A percentile compares a stretch with the other conserved stretches of the same genome.
Evolutionary conservation across 2,797 vertebrate species (phyloP).

Genomic region (Danio albolineatus): DNA sequence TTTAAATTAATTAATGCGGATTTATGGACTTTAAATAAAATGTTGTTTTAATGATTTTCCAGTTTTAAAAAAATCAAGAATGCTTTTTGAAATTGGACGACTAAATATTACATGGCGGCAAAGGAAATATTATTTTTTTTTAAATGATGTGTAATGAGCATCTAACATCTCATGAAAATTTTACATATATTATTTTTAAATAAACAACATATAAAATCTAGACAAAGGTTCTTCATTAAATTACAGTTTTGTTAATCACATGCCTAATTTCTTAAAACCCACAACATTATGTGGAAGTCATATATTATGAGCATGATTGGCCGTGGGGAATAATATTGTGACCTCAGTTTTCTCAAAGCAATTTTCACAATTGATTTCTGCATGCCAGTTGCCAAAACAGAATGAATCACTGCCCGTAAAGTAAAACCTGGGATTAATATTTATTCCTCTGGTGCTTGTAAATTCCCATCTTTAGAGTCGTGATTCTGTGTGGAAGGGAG

Average conservation of each 20-base stretch:
- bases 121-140: neutral
- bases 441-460: constrained; percentile 41
- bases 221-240: neutral
- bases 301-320: constrained; percentile 52
- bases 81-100: neutral
- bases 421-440: constrained; percentile 50
- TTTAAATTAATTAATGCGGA: too few species aligned
- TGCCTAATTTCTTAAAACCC: constrained; percentile 29
- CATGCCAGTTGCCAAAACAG: constrained; percentile 51
- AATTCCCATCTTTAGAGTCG: constrained; percentile 25
- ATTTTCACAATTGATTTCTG: constrained; percentile 60
- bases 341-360: constrained; percentile 56
- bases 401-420: constrained; percentile 49
- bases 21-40: too few species aligned
- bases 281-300: constrained; percentile 39
- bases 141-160: neutral
- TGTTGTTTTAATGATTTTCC: too few species aligned
- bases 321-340: constrained; percentile 49
- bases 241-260: constrained; percentile 4
- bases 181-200: neutral
- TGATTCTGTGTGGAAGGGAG: constrained; percentile 23
- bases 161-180: neutral
- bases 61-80: neutral
- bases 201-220: neutral
- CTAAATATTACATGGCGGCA: neutral